These are phyloP conservation scores for Phallusia fumigata DNA, from an alignment of 23 tunicate genomes.

Conservation along the genomic window DNA sequence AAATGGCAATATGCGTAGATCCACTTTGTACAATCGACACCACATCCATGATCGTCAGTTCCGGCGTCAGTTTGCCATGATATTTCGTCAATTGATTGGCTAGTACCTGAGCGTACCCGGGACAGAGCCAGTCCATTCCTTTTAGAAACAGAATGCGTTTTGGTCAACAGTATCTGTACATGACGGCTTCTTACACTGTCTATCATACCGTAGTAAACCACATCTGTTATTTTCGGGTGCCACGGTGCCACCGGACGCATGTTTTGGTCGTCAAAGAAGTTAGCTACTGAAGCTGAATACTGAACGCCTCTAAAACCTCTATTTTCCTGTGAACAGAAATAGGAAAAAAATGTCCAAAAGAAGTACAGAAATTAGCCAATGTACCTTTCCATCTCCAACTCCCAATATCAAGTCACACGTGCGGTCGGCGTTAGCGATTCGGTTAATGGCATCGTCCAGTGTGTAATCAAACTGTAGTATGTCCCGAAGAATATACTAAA, in stretches of 20 bases:
- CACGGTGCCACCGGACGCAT: slow-evolving; percentile 62
- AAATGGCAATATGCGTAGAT: slow-evolving; percentile 84
- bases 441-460: slow-evolving; percentile 87
- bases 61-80: slow-evolving; percentile 81
- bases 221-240: slow-evolving; percentile 88
- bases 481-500: slow-evolving; percentile 89
- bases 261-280: slow-evolving; percentile 87
- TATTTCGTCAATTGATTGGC: slow-evolving; percentile 65
- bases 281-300: slow-evolving; percentile 80
- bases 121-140: slow-evolving; percentile 98
- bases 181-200: too few relatives aligned
- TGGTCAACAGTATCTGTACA: too few relatives aligned
- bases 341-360: not conserved
- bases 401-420: slow-evolving; percentile 92
- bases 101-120: slow-evolving; percentile 65
- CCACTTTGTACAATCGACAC: slow-evolving; percentile 74
- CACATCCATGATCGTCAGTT: slow-evolving; percentile 52
- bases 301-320: slow-evolving; percentile 85
- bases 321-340: slow-evolving; percentile 42
- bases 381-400: slow-evolving; percentile 94
- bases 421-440: slow-evolving; percentile 85
- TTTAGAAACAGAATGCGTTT: not conserved
- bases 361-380: not conserved
- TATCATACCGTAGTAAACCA: slow-evolving; percentile 78
- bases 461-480: slow-evolving; percentile 92